Percentiles rank a stretch among this genome's conserved stretches.
Evolutionary conservation across 30 jellyfish, hydroid and myxozoan species (phyloP).

Genomic region (Turritopsis dohrnii): DNA sequence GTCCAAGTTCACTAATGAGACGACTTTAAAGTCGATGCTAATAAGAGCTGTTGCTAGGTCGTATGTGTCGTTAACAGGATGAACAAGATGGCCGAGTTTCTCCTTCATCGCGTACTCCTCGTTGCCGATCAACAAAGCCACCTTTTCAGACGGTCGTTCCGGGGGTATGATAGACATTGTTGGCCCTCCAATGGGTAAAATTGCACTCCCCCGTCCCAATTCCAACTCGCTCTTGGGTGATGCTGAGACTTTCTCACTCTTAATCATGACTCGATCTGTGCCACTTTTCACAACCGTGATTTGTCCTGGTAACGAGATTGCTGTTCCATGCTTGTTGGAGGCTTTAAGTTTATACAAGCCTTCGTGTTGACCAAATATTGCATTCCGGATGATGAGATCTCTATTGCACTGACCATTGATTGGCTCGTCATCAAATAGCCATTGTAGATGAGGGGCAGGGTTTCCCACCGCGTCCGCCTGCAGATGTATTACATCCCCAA

Average conservation of each 20-base stretch:
- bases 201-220: not conserved
- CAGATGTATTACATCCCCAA: constrained; percentile 46
- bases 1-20: constrained; percentile 56
- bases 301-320: constrained; percentile 43
- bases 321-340: constrained; percentile 53
- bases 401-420: constrained; percentile 45
- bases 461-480: constrained; percentile 83
- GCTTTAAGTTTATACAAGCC: constrained; percentile 69
- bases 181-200: not conserved
- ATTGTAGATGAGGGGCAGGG: constrained; percentile 78
- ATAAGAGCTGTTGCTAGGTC: constrained; percentile 65
- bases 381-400: constrained; percentile 21
- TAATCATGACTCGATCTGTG: not conserved
- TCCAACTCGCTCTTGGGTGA: constrained; percentile 34
- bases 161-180: constrained; percentile 12
- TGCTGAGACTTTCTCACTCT: not conserved
- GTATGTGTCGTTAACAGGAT: constrained; percentile 75
- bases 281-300: constrained; percentile 28
- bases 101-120: constrained; percentile 47
- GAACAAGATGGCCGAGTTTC: constrained; percentile 66
- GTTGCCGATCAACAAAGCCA: constrained; percentile 80
- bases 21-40: constrained; percentile 70
- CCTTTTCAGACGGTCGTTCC: constrained; percentile 55
- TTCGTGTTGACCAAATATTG: constrained; percentile 22
- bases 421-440: constrained; percentile 49